Percentiles rank a stretch among this genome's conserved stretches.
phyloP scores from a whole-genome alignment of 2,113 vertebrate species.

The Cercopithecus mona region DNA sequence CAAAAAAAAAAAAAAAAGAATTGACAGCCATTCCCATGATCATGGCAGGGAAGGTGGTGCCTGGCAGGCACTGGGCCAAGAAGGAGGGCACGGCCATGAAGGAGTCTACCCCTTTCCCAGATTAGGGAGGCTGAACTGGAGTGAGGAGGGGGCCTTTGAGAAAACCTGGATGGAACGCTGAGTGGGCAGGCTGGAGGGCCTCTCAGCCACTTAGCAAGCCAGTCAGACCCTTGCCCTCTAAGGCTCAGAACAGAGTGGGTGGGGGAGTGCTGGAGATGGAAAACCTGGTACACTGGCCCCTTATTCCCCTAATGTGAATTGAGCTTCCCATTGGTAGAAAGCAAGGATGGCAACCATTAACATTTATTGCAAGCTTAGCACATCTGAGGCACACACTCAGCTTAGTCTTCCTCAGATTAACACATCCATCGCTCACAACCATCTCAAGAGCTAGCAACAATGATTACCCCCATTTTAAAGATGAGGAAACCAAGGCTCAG shows the following conservation, averaged over 20 bases:
- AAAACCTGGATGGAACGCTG: not conserved
- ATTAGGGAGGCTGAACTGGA: not conserved
- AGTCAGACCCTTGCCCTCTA: not conserved
- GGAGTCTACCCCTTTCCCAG: not conserved
- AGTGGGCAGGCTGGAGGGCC: not conserved
- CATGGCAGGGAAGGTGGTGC: not conserved
- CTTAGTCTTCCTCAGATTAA: not conserved
- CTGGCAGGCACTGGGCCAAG: not conserved
- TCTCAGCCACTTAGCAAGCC: not conserved
- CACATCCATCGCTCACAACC: not conserved
- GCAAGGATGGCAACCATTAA: fast-evolving
- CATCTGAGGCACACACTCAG: not conserved
- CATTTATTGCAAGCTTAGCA: not conserved
- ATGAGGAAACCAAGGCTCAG: not conserved
- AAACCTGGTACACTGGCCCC: not conserved
- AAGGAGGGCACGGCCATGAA: not conserved
- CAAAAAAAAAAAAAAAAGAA: too few relatives aligned
- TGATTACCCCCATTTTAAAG: not conserved
- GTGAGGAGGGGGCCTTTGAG: not conserved
- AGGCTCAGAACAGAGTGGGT: not conserved
- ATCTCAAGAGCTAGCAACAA: not conserved
- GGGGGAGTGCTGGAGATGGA: not conserved
- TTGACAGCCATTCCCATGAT: too few relatives aligned
- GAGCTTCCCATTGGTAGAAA: not conserved
- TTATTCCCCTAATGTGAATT: not conserved